phyloP scores from a whole-genome alignment of 2,888 invertebrate species.

The Dasysyrphus tricinctus region DNA sequence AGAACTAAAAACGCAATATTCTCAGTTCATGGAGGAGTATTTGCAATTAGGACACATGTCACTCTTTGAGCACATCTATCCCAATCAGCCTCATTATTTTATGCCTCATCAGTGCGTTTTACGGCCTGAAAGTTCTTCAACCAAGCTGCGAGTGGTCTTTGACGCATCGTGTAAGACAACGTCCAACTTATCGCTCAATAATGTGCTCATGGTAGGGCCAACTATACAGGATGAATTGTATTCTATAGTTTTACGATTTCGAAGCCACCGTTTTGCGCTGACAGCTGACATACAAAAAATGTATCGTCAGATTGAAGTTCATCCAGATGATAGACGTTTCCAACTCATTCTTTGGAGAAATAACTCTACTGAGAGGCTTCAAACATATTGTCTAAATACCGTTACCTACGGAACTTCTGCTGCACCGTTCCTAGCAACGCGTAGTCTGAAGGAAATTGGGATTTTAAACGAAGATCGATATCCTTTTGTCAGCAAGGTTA shows the following conservation, averaged over 20 bases:
- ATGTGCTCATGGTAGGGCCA: neutral
- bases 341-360: constrained; percentile 48
- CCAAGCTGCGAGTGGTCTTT: too few relatives aligned
- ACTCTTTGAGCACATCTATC: neutral
- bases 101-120: constrained; percentile 29
- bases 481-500: constrained; percentile 1
- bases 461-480: neutral
- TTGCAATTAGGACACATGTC: constrained; percentile 50
- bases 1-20: too few relatives aligned
- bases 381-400: neutral
- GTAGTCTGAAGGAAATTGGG: neutral
- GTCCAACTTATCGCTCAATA: constrained; percentile 9
- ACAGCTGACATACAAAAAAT: constrained; percentile 35
- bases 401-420: neutral
- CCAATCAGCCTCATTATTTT: constrained; percentile 4
- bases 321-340: constrained; percentile 23
- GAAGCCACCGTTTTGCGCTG: neutral
- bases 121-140: constrained; percentile 20
- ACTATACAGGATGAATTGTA: constrained; percentile 17
- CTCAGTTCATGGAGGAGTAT: constrained; percentile 60
- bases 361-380: neutral
- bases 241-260: constrained; percentile 12
- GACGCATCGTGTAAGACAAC: constrained; percentile 12
- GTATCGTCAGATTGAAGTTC: constrained; percentile 46
- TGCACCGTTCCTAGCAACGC: neutral